A percentile compares a stretch with the other conserved stretches of the same genome.
Conservation (phyloP, 2,888 invertebrate genomes). For the Netelia fuscicornis region DNA sequence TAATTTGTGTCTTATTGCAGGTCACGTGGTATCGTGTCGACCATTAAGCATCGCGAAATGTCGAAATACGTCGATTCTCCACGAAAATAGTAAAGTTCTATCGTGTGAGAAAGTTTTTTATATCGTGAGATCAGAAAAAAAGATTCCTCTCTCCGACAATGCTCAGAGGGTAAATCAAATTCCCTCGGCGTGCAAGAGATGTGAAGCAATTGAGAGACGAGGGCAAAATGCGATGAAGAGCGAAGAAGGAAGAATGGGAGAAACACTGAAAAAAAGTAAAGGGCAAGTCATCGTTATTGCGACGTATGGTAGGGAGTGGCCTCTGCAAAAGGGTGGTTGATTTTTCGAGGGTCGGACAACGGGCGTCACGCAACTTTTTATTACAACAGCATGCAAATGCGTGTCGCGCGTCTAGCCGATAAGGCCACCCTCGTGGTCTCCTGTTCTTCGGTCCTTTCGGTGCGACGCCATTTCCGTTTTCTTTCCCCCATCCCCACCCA, state of each 20-base stretch:
- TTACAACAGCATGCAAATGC: slow-evolving; percentile 71
- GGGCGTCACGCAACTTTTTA: slow-evolving; percentile 73
- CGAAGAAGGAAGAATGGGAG: slow-evolving; percentile 4
- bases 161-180: no score
- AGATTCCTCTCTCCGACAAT: not conserved
- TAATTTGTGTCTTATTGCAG: not conserved
- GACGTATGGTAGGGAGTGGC: slow-evolving; percentile 27
- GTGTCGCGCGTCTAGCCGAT: slow-evolving; percentile 65
- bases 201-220: not conserved
- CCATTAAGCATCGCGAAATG: not conserved
- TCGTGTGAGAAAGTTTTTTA: not conserved
- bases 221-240: slow-evolving; percentile 1
- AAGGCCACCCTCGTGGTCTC: slow-evolving; percentile 63
- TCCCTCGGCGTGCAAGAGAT: not conserved
- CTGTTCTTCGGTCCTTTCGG: slow-evolving; percentile 57
- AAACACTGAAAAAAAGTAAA: slow-evolving; percentile 25
- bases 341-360: slow-evolving; percentile 62
- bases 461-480: slow-evolving; percentile 65
- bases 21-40: not conserved
- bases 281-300: slow-evolving; percentile 17
- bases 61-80: not conserved
- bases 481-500: not conserved
- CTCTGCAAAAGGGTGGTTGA: slow-evolving; percentile 47
- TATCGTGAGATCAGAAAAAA: not conserved
- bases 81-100: not conserved